phyloP scores from a whole-genome alignment of 2,113 vertebrate species.

The Dromiciops gliroides region DNA sequence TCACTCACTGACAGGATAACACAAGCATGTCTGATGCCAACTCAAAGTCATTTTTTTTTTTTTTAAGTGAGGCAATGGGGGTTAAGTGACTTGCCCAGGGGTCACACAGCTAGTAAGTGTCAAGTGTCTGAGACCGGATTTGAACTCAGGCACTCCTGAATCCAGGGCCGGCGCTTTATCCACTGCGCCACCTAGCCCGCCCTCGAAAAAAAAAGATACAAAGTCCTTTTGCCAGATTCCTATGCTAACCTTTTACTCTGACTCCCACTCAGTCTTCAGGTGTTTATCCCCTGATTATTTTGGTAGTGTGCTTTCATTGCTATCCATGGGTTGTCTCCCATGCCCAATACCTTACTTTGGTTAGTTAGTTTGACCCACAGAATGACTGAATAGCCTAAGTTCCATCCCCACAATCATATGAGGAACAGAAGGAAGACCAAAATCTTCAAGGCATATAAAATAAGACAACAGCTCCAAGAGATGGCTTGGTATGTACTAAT shows the following conservation, averaged over 20 bases:
- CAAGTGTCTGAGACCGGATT: too few relatives aligned
- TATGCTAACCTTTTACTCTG: not conserved
- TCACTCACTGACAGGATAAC: not conserved
- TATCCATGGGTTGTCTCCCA: not conserved
- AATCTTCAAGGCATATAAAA: not conserved
- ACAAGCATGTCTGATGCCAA: not conserved
- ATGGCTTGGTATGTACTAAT: too few relatives aligned
- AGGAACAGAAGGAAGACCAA: not conserved
- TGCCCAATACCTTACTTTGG: not conserved
- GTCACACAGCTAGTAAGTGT: too few relatives aligned
- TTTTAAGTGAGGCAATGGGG: too few relatives aligned
- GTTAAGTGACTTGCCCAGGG: too few relatives aligned
- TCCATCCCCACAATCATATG: not conserved
- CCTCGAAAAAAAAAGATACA: too few relatives aligned
- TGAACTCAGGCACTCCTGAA: too few relatives aligned
- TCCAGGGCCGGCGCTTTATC: too few relatives aligned
- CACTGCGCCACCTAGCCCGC: too few relatives aligned
- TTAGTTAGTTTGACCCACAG: not conserved
- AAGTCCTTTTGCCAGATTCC: too few relatives aligned
- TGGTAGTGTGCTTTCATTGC: not conserved
- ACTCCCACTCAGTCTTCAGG: not conserved
- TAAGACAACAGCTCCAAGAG: not conserved
- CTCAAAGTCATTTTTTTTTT: too few relatives aligned
- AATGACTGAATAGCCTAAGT: not conserved
- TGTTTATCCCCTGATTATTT: not conserved